Evolutionary conservation across 1,140 invertebrate species (phyloP).

Genomic region (Parasteatoda tepidariorum): DNA sequence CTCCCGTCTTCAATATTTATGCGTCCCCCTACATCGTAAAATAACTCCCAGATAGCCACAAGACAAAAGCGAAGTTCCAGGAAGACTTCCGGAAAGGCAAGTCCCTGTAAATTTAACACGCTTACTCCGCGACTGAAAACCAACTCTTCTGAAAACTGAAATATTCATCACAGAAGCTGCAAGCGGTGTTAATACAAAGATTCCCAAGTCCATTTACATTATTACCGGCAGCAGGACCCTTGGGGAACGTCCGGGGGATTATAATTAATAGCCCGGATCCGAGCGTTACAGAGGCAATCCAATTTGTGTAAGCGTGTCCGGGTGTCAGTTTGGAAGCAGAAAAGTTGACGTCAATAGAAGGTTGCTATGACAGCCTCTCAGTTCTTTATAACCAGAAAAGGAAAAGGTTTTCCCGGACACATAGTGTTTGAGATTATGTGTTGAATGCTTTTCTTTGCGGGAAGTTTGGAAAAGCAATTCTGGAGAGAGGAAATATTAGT

Average conservation of each 20-base stretch:
- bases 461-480: background rate
- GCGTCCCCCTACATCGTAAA: background rate
- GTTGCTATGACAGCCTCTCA: slow-evolving; percentile 18
- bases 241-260: background rate
- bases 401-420: background rate
- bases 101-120: background rate
- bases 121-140: background rate
- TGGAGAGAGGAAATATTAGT: background rate
- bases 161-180: slow-evolving; percentile 3
- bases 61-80: background rate
- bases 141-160: background rate
- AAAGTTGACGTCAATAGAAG: slow-evolving; percentile 12
- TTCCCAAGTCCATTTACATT: slow-evolving; percentile 23
- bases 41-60: background rate
- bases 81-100: background rate
- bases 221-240: slow-evolving; percentile 12
- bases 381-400: slow-evolving; percentile 3
- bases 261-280: slow-evolving; percentile 25
- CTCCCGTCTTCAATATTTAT: background rate
- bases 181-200: slow-evolving; percentile 20
- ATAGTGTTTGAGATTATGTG: background rate
- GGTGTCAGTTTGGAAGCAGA: background rate
- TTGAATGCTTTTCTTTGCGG: slow-evolving; percentile 7
- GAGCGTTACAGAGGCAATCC: slow-evolving; percentile 5
- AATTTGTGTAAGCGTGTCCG: slow-evolving; percentile 18